Conservation (phyloP, 2,888 invertebrate species). For the Torymus tubicola region DNA sequence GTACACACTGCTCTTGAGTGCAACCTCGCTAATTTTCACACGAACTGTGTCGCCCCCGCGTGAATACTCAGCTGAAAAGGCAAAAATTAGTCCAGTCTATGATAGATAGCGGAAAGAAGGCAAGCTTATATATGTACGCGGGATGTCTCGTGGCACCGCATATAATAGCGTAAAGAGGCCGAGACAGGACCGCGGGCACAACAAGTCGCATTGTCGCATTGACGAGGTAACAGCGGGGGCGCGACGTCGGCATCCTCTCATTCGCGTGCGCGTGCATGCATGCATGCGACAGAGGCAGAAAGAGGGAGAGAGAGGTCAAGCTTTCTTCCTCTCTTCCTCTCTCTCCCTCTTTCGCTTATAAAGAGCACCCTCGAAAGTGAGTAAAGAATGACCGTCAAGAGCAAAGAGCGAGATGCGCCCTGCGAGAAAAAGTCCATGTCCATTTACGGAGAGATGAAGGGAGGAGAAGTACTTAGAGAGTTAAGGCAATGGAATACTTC, state of each 20-base stretch:
- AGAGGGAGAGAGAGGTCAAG: neutral
- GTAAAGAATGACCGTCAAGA: constrained; percentile 31
- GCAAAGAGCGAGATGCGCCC: neutral
- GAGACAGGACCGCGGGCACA: constrained; percentile 20
- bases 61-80: neutral
- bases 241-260: constrained; percentile 11
- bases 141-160: neutral
- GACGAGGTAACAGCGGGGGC: constrained; percentile 46
- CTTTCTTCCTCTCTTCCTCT: constrained; percentile 5
- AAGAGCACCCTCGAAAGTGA: constrained; percentile 35
- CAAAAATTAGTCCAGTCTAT: constrained; percentile 33
- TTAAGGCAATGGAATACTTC: neutral
- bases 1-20: neutral
- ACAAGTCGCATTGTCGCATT: constrained; percentile 46
- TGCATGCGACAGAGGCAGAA: neutral
- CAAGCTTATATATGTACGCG: neutral
- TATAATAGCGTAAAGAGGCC: neutral
- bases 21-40: constrained; percentile 48
- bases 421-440: constrained; percentile 22
- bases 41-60: constrained; percentile 2
- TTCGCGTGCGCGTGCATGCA: constrained; percentile 1
- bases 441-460: neutral
- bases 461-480: constrained; percentile 1
- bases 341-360: constrained; percentile 17
- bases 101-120: constrained; percentile 16